Evolutionary conservation across 2,113 vertebrate species (phyloP), one percentile per base, ranked within the genome.

Genomic region (Cyanoderma ruficeps): DNA sequence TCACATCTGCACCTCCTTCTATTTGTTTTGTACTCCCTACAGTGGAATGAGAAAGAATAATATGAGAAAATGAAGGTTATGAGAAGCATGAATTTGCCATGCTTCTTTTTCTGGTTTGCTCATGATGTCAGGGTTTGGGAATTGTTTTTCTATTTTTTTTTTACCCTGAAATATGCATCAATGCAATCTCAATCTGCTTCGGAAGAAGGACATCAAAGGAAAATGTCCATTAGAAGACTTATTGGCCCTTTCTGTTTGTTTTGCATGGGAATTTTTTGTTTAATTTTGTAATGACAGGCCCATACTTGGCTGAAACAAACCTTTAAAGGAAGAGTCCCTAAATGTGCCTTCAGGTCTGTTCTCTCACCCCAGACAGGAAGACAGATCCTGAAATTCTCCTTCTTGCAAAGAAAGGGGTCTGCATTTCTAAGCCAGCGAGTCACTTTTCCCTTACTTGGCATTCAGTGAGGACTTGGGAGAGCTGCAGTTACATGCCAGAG

Each of bases 1-100:
- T 41, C 13, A 18, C 8, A 35, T 88, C 60, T 78, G 60, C 18
- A 64, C 56, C 46, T 83, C 63, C 57, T 93, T 87, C n/a, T 94
- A 76, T 67, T 70, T 83, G 39, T 10, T 94, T 92, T 41, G 18
- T 64, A 81, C 72, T 89, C 89, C 76, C 64, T 74, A 10, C n/a
- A 70, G 20, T 61, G 85, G 92, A 94, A 95, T 93, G 88, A 87
- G 72, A 96, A 88, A 95, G 83, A 90, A 92, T 88, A 94, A 91
- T 60, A 86, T 10, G n/a, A 77, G 78, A 96, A 90, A 96, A 96
- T 89, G 22, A 82, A 71, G 31, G 41, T 41, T 96, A 95, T 87
- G 88, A 90, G 83, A 93, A 89, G 60, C 14, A 93, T 84, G 85
- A 75, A 35, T 93, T 95, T 89, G 31, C 65, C 37, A 49, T 65